These are phyloP conservation scores for Dicyrtomina minuta DNA, from an alignment of 2,888 invertebrate genomes.

Conservation along the genomic window DNA sequence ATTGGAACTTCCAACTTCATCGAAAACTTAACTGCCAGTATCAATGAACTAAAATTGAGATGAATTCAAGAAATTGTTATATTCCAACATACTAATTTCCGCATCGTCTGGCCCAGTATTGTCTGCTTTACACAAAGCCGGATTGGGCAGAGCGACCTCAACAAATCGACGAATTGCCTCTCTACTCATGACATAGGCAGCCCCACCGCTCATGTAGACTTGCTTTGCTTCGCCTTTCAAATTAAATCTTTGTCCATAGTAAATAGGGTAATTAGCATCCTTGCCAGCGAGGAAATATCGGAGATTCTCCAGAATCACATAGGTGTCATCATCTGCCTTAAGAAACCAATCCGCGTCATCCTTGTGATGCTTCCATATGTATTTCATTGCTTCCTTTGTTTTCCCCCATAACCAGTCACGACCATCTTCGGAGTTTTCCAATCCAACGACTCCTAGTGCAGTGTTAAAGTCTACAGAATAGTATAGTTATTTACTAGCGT, in stretches of 20 bases:
- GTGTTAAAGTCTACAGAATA: too few relatives aligned
- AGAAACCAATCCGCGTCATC: too few relatives aligned
- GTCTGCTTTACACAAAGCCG: conserved; percentile 67
- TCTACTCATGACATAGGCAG: conserved; percentile 82
- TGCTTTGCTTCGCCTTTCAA: conserved; percentile 79
- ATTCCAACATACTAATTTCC: conserved; percentile 91
- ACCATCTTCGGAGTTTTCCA: conserved; percentile 79
- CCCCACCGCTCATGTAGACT: conserved; percentile 91
- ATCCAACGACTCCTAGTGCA: conserved; percentile 73
- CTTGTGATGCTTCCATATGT: conserved; percentile 78
- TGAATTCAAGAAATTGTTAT: too few relatives aligned
- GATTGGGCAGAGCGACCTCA: conserved; percentile 69
- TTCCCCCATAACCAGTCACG: conserved; percentile 93
- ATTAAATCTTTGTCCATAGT: conserved; percentile 88
- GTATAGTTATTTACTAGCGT: too few relatives aligned
- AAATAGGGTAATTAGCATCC: conserved; percentile 72
- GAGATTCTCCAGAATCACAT: conserved; percentile 92
- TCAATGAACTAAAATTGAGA: too few relatives aligned
- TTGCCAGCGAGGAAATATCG: conserved; percentile 83
- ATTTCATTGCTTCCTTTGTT: conserved; percentile 90
- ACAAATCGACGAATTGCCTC: conserved; percentile 79
- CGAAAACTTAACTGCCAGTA: too few relatives aligned
- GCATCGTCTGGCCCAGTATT: conserved; percentile 84
- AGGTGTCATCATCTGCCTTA: too few relatives aligned
- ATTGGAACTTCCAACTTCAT: too few relatives aligned